Evolutionary conservation across 30 jellyfish, hydroid and myxozoan species (phyloP), one percentile per base, ranked within the genome.

Genomic region (Clytia hemisphaerica): DNA sequence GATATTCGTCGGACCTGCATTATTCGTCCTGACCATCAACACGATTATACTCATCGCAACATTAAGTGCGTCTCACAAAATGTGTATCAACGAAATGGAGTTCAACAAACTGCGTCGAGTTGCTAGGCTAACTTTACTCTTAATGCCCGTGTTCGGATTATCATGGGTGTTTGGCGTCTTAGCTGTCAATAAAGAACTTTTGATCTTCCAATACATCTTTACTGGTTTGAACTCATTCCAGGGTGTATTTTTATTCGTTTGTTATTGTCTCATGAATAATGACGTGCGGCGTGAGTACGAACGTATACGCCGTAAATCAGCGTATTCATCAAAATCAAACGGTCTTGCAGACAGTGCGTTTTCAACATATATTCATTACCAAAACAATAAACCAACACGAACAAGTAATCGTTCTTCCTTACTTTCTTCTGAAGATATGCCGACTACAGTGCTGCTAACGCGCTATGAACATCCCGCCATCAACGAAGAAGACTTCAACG

Each of bases 111-210:
- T 69, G 12, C 49, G 40, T 30, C 21, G 51, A 69, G 49, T 69
- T 16, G 81, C 81, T 2, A 24, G 81, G 0, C 55, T 69, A 9
- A 69, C 81, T 26, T 49, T 69, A 29, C 49, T 69, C 6, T 34
- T 69, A 2, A 69, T 69, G 81, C 81, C 81, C 2, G 49, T 69
- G 32, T 69, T 69, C 29, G 81, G 81, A 5, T 50, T 69, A 32
- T 45, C 81, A 50, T 69, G 81, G 81, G 81, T 69, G 72, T 69
- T 69, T 50, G 81, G 81, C 16, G 26, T 69, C 47, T 44, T 69
- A 30, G 74, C 81, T 50, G 76, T 69, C 12, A 69, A 69, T 40
- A 27, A 69, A 45, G 76, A 69, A 1, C 48, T 54, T n/a, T 19
- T 69, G 5, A 33, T 50, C 62, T 69, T 69, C 40, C 81, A 69